Evolutionary conservation across 2,113 vertebrate genomes (phyloP), one percentile per base, ranked within the genome.

Genomic region (Hippocampus barbouri): DNA sequence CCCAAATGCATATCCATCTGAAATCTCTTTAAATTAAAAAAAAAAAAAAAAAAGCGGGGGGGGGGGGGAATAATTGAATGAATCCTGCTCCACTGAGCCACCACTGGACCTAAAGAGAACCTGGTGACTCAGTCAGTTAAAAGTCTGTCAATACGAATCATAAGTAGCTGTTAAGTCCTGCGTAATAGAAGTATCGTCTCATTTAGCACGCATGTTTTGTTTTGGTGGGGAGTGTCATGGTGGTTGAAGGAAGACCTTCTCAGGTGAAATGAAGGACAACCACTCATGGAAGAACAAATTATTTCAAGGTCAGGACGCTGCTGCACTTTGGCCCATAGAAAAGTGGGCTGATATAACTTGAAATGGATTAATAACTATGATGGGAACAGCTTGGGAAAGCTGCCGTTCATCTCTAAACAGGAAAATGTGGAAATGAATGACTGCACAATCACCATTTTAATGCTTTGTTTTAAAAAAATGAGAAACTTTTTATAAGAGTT

Each of bases 401-500:
- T 71, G 70, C 63, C 57, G 9, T 74, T 51, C 49, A 71, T 73
- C 71, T 78, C 66, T 78, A 43, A 60, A 68, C 51, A 18, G 47
- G 45, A 47, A 73, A 65, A 34, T 79, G 76, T 86, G 72, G 61
- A 81, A 69, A 71, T 41, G 59, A 73, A 78, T 71, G 73, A 77
- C 79, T 85, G 79, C 67, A 66, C 60, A 76, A 72, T 71, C 11
- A 84, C 83, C 69, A 83, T 84, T 86, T 79, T 0, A 63, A 60
- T 56, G 69, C 72, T 76, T 87, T 85, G 80, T 82, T 82, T 75
- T 79, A 76, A 79, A 71, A 40, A 65, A 68, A 80, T 2, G 40
- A 34, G 30, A 61, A 16, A 38, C 27, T 61, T 84, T 87, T 86
- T 84, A 15, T 86, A 80, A 78, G 72, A 27, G 69, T 71, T 73